Evolutionary conservation across 2,113 vertebrate species (phyloP).

Genomic region (Oreochromis spilurus): DNA sequence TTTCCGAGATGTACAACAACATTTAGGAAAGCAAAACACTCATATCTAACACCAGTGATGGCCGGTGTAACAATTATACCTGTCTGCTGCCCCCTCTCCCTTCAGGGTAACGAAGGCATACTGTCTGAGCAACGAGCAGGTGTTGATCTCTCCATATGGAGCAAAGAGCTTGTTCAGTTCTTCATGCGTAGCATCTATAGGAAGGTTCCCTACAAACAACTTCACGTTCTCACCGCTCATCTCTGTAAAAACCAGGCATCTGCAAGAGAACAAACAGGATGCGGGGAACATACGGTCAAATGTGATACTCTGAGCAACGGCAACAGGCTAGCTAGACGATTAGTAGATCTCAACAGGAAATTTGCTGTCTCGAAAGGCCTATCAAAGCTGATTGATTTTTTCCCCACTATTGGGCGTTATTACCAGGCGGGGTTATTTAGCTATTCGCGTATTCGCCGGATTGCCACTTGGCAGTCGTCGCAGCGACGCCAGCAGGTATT

Average conservation of each 20-base stretch:
- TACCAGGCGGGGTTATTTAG: fast-evolving
- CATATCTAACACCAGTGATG: no score
- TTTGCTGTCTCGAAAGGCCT: fast-evolving
- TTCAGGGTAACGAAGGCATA: slow-evolving; percentile 92
- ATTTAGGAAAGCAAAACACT: not conserved
- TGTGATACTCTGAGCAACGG: no score
- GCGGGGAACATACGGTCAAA: not conserved
- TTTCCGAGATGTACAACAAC: not conserved
- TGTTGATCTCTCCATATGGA: slow-evolving; percentile 84
- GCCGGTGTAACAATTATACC: slow-evolving; percentile 41
- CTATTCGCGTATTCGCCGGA: not conserved
- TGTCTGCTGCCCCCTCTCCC: slow-evolving; percentile 81
- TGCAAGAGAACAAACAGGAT: not conserved
- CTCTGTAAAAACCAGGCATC: slow-evolving; percentile 65
- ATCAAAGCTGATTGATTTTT: no score
- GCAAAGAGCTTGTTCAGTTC: slow-evolving; percentile 85
- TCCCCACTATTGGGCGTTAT: no score
- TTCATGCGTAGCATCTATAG: slow-evolving; percentile 85
- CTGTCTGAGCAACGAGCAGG: slow-evolving; percentile 88
- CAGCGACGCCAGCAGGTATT: not conserved
- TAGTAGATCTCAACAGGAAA: not conserved
- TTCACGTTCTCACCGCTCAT: slow-evolving; percentile 78
- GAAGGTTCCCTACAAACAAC: slow-evolving; percentile 92
- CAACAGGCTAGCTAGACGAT: not conserved
- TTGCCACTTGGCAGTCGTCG: no score